Evolutionary conservation across 2,797 vertebrate species (phyloP), one percentile per base, ranked within the genome.

Genomic region (Siniperca obscura): DNA sequence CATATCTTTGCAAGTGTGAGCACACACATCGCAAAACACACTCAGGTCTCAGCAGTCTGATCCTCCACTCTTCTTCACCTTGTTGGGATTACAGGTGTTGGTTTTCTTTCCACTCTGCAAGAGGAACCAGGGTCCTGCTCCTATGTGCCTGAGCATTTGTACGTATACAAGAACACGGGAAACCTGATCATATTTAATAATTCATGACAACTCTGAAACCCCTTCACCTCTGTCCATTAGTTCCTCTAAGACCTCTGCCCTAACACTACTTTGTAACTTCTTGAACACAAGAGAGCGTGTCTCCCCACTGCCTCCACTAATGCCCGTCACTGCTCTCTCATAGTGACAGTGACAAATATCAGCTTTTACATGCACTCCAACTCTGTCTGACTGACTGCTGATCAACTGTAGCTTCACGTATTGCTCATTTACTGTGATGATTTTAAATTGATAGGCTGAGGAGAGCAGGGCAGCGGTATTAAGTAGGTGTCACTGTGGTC

Each of bases 21-120:
- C 78, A 77, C 69, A 61, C 50, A 61, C 50, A 48, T 62, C 81
- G 50, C 53, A 78, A 83, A 78, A 86, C 53, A 55, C 60, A 53
- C 52, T 56, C 0, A 1, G 57, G 55, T 78, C 78, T 40, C 22
- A 55, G 68, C 46, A 46, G 68, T 53, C 2, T 36, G 81, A 79
- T 85, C 89, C 42, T 79, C 62, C 13, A 19, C 80, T 89, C 75
- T 53, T 62, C 83, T 70, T 76, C 86, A 89, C 90, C 84, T 81
- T 90, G 90, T 93, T 66, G 71, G 93, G 90, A 93, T 94, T 93
- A 94, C 82, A 83, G 95, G 95, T 96, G 92, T 96, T 94, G 83
- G 90, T 89, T 96, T 96, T 95, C 95, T 95, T 96, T 96, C 95
- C 94, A 92, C 93, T 81, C 80, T 93, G 94, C 91, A 94, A 94